Evolutionary conservation across 2,797 vertebrate species (phyloP), one percentile per base, ranked within the genome.

Genomic region (Manis javanica): DNA sequence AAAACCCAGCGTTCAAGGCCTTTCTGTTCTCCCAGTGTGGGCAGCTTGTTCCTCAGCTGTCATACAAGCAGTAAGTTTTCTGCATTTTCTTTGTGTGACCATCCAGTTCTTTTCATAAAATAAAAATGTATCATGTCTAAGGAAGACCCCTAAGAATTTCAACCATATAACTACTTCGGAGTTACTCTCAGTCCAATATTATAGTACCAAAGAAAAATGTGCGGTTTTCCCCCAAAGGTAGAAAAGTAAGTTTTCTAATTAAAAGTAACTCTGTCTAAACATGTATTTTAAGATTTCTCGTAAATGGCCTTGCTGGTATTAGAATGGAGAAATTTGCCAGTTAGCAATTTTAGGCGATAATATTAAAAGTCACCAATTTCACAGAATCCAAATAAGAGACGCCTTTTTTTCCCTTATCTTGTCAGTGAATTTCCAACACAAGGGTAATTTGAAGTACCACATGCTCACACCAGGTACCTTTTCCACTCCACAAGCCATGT

Each of bases 211-310:
- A 95, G 66, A 85, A 92, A 94, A 88, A 53, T 74, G 12, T 13
- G 21, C 26, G 11, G 6, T n/a, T 7, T 63, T 53, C 23, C 24
- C n/a, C 75, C 24, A 21, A 91, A 87, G 57, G 18, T 72, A 81
- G 53, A 84, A 84, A 49, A 63, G 19, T 68, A 87, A 69, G 61
- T 49, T 87, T 85, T 29, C 51, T 92, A 91, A 91, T 89, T 64
- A 77, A 95, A 86, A 95, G 74, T 81, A 85, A 75, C 63, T 79
- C 34, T 94, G 14, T 61, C 39, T 84, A 96, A 59, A 82, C 71
- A 91, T 84, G 85, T 90, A 77, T 55, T 59, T 81, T 53, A 57
- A 94, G 71, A 72, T 72, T 74, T 93, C 21, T 21, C 14, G 23
- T 68, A 34, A 91, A 23, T 79, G 66, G 71, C 23, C 64, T 55